Percentiles rank a stretch among this genome's conserved stretches.
Conservation (phyloP, 2,888 invertebrate species). For the Euplagia quadripunctaria region DNA sequence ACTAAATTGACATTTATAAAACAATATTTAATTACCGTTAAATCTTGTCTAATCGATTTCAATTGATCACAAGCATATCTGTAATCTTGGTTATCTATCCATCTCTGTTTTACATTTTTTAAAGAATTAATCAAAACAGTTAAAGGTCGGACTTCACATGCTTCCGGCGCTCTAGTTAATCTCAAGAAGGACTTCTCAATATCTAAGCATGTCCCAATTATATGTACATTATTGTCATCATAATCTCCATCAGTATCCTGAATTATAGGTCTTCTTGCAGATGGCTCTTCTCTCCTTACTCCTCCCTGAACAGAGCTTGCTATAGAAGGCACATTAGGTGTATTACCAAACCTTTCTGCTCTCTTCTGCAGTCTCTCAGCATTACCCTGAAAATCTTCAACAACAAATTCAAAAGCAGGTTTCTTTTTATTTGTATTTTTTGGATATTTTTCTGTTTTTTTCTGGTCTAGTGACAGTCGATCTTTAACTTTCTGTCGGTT, state of each 20-base stretch:
- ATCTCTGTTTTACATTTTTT: conserved; percentile 95
- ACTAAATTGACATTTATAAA: too few species aligned
- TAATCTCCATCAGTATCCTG: conserved; percentile 91
- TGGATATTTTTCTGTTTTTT: conserved; percentile 78
- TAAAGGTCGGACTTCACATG: conserved; percentile 96
- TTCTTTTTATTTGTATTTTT: conserved; percentile 87
- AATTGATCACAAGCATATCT: conserved; percentile 99
- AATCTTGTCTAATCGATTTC: conserved; percentile 99
- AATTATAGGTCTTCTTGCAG: conserved; percentile 72
- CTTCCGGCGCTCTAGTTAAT: conserved; percentile 97
- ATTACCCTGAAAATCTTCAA: conserved; percentile 91
- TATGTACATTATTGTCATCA: conserved; percentile 95
- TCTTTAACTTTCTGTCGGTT: conserved; percentile 86
- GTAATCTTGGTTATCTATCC: conserved; percentile 97
- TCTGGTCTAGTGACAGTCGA: conserved; percentile 83
- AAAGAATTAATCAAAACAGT: conserved; percentile 94
- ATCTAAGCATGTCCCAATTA: conserved; percentile 97
- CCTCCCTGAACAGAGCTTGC: conserved; percentile 78
- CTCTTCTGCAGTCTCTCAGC: conserved; percentile 94
- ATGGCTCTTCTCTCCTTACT: conserved; percentile 69
- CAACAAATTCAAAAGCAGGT: conserved; percentile 88
- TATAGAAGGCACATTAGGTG: conserved; percentile 80
- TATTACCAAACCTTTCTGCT: conserved; percentile 94
- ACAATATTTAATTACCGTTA: conserved; percentile 90
- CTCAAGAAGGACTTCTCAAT: conserved; percentile 98